phyloP scores from a whole-genome alignment of 2,797 vertebrate genomes.

The Emydoidea blandingii region DNA sequence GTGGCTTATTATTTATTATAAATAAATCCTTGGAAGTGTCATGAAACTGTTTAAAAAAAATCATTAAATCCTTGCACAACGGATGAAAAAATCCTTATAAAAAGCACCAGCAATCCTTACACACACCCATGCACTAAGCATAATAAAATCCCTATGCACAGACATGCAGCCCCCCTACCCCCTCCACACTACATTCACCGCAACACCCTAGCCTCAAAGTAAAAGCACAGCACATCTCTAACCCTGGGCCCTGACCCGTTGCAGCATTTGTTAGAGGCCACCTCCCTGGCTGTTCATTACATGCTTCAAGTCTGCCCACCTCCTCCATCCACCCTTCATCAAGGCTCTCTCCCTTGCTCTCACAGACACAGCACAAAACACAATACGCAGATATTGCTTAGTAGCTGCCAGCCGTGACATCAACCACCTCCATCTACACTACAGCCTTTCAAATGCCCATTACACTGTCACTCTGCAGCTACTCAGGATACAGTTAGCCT shows the following conservation, averaged over 20 bases:
- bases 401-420: background rate
- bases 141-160: too few species aligned
- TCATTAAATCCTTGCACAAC: background rate
- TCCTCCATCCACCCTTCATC: background rate
- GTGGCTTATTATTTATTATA: background rate
- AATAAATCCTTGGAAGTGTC: background rate
- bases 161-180: background rate
- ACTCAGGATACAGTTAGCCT: background rate
- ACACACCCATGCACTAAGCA: background rate
- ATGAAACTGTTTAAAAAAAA: background rate
- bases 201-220: background rate
- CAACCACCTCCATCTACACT: background rate
- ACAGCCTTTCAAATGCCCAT: background rate
- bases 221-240: background rate
- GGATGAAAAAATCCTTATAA: background rate
- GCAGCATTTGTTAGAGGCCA: background rate
- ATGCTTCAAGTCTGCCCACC: background rate
- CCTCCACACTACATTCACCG: background rate
- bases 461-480: background rate
- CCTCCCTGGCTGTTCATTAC: background rate
- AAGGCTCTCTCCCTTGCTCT: background rate
- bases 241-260: background rate
- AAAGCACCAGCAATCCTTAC: background rate
- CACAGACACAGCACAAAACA: background rate
- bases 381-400: background rate